Evolutionary conservation across 2,888 invertebrate genomes (phyloP).

Genomic region (Volucella zonaria): DNA sequence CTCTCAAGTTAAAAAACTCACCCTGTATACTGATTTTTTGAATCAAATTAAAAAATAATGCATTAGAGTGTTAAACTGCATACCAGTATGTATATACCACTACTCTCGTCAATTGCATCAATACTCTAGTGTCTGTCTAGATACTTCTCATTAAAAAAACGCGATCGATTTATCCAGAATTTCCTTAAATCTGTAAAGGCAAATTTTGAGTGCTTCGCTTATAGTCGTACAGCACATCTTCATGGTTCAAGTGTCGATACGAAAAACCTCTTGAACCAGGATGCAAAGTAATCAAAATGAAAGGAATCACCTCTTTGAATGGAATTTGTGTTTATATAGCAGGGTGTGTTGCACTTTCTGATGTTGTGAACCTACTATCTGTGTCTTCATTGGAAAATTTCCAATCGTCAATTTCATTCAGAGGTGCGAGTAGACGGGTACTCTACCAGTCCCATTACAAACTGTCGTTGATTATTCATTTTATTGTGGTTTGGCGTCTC

Average conservation of each 20-base stretch:
- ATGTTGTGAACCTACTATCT: slow-evolving; percentile 2
- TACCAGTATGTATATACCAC: no score
- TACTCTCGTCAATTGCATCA: no score
- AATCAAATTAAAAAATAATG: no score
- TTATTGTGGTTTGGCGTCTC: slow-evolving; percentile 36
- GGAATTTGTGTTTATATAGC: slow-evolving; percentile 20
- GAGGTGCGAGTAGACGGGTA: slow-evolving; percentile 15
- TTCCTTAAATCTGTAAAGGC: slow-evolving; percentile 26
- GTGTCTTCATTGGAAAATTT: slow-evolving; percentile 32
- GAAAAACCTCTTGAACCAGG: slow-evolving; percentile 50
- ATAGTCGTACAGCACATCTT: slow-evolving; percentile 2
- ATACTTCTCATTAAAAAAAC: no score
- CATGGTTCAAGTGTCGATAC: slow-evolving; percentile 35
- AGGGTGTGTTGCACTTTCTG: slow-evolving; percentile 25
- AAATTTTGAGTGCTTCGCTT: slow-evolving; percentile 36
- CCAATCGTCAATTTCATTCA: slow-evolving; percentile 45
- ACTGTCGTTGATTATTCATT: slow-evolving; percentile 62
- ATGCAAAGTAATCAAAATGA: slow-evolving; percentile 57
- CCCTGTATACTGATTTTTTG: no score
- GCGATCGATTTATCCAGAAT: no score
- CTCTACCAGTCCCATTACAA: slow-evolving; percentile 47
- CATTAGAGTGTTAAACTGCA: no score
- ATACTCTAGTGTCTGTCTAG: no score
- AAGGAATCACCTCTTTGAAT: slow-evolving; percentile 18
- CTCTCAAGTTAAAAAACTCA: no score